Percentiles rank a stretch among this genome's conserved stretches.
Evolutionary conservation across 2,113 vertebrate genomes (phyloP).

Genomic region (Calyptomena viridis): DNA sequence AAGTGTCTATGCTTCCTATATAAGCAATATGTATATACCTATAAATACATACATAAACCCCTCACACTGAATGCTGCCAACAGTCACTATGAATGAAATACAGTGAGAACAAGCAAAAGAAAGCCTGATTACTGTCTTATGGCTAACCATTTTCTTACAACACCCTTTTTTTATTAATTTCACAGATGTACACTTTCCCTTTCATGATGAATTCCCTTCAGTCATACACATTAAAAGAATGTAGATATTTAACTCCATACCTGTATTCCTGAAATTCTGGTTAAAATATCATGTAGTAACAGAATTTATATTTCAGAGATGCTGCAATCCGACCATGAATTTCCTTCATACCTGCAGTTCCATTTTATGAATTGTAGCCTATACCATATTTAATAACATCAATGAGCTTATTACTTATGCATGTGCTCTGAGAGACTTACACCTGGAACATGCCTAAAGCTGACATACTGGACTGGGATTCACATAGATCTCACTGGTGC

Average conservation of each 20-base stretch:
- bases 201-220: conserved; percentile 3
- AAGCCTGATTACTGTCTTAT: conserved; percentile 45
- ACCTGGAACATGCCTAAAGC: neutral
- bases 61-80: conserved; percentile 46
- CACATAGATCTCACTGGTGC: neutral
- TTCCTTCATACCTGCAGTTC: neutral
- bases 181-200: conserved; percentile 5
- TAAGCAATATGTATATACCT: conserved; percentile 49
- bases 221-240: neutral
- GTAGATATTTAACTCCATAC: neutral
- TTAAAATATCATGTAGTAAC: neutral
- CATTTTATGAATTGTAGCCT: neutral
- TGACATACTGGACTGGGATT: neutral
- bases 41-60: conserved; percentile 58
- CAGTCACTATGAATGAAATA: conserved; percentile 63
- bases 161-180: neutral
- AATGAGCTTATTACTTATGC: neutral
- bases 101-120: conserved; percentile 55
- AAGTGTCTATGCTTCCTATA: conserved; percentile 40
- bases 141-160: conserved; percentile 37
- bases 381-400: neutral
- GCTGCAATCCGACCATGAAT: neutral
- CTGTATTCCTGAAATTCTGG: neutral
- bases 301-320: neutral
- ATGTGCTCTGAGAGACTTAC: neutral